phyloP scores from a whole-genome alignment of 1,140 invertebrate genomes.

The Apis laboriosa region DNA sequence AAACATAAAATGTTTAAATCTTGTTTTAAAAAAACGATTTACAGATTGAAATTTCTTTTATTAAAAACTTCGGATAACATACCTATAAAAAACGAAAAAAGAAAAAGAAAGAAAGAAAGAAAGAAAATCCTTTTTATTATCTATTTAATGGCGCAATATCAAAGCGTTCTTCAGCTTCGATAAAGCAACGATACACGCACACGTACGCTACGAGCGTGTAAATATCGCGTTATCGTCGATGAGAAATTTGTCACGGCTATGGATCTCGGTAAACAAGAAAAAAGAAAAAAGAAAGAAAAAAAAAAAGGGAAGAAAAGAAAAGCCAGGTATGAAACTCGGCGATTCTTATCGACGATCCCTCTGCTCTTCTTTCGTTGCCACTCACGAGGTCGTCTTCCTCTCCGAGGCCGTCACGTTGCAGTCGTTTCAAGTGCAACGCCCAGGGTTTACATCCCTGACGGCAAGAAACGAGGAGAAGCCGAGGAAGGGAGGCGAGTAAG shows the following conservation, averaged over 20 bases:
- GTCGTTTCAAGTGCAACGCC: constrained; percentile 59
- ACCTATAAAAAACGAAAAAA: too few relatives aligned
- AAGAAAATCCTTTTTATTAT: not conserved
- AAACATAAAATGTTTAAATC: too few relatives aligned
- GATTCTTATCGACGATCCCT: constrained; percentile 34
- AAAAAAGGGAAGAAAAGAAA: not conserved
- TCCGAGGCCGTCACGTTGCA: constrained; percentile 47
- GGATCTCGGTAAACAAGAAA: not conserved
- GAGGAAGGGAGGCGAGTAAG: constrained; percentile 31
- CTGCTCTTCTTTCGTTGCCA: constrained; percentile 35
- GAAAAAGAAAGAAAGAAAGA: too few relatives aligned
- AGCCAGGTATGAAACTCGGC: not conserved
- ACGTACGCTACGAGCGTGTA: not conserved
- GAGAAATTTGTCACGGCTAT: constrained; percentile 7
- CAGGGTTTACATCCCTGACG: constrained; percentile 43
- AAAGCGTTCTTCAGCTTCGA: not conserved
- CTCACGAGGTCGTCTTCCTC: constrained; percentile 48
- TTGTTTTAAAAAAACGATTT: too few relatives aligned
- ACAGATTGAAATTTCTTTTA: not conserved
- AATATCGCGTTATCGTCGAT: constrained; percentile 3
- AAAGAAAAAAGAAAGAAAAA: not conserved
- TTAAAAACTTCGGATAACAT: not conserved
- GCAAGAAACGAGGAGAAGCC: constrained; percentile 36
- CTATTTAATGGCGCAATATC: constrained; percentile 1
- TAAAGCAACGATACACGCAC: not conserved